Conservation (phyloP, 2,888 invertebrate species). For the Cheilosia urbana region DNA sequence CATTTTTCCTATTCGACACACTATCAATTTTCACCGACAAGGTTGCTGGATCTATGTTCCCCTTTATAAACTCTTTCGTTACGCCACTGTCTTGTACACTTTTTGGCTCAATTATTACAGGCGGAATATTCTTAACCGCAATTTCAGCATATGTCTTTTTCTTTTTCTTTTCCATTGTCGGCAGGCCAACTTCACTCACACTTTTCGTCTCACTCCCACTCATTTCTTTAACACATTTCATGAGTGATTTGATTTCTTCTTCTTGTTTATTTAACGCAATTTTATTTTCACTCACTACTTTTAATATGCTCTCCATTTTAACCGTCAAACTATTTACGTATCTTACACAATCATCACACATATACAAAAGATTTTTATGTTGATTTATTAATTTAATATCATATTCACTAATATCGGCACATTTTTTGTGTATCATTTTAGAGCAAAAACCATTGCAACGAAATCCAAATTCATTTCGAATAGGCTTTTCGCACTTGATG, state of each 20-base stretch:
- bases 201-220: no score
- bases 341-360: slow-evolving; percentile 11
- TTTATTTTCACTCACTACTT: slow-evolving; percentile 23
- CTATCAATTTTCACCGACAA: no score
- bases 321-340: slow-evolving; percentile 4
- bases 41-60: no score
- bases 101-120: no score
- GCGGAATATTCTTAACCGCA: no score
- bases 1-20: no score
- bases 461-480: background rate
- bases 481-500: background rate
- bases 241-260: slow-evolving; percentile 19
- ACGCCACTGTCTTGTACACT: no score
- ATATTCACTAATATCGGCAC: slow-evolving; percentile 1
- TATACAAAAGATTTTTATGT: slow-evolving; percentile 9
- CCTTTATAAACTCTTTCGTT: no score
- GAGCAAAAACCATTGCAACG: background rate
- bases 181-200: no score
- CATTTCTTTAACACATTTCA: no score
- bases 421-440: background rate
- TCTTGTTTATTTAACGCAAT: slow-evolving; percentile 13
- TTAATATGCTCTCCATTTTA: slow-evolving; percentile 26
- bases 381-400: background rate
- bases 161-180: no score
- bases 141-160: no score